Evolutionary conservation across 2,113 vertebrate genomes (phyloP).

Genomic region (Pomatostomus ruficeps): DNA sequence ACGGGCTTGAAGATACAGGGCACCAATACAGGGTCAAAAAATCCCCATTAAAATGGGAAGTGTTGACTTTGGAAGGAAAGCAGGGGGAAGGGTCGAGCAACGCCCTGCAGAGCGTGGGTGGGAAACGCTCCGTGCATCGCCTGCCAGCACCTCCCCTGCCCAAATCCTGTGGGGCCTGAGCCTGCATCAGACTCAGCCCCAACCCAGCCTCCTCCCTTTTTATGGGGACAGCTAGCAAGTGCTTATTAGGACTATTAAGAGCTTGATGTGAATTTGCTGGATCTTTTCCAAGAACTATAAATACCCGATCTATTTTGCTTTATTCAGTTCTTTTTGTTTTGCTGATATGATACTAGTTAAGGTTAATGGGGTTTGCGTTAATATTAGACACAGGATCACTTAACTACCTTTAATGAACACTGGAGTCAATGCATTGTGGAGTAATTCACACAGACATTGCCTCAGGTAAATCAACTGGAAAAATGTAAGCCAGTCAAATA

Average conservation of each 20-base stretch:
- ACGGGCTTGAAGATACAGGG: accelerated
- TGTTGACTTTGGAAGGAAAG: neutral
- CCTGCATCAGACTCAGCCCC: neutral
- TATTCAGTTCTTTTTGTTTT: constrained; percentile 62
- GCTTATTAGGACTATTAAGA: constrained; percentile 30
- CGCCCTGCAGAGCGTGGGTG: accelerated
- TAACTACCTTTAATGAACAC: constrained; percentile 57
- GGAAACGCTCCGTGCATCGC: accelerated
- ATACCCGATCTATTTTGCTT: constrained; percentile 40
- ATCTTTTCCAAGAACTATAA: constrained; percentile 42
- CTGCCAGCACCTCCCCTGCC: neutral
- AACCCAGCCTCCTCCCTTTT: neutral
- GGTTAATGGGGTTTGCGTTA: constrained; percentile 61
- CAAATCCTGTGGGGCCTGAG: neutral
- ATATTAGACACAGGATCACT: constrained; percentile 42
- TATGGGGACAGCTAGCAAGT: neutral
- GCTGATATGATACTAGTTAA: constrained; percentile 60
- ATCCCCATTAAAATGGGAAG: neutral
- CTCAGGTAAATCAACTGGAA: constrained; percentile 55
- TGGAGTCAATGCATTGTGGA: constrained; percentile 24
- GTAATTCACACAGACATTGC: constrained; percentile 38
- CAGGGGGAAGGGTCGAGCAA: neutral
- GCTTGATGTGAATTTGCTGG: constrained; percentile 32
- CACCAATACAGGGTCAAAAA: neutral
- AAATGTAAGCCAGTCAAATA: constrained; percentile 60